Conservation (phyloP, 2,797 vertebrate genomes). For the Rhinella marina region DNA sequence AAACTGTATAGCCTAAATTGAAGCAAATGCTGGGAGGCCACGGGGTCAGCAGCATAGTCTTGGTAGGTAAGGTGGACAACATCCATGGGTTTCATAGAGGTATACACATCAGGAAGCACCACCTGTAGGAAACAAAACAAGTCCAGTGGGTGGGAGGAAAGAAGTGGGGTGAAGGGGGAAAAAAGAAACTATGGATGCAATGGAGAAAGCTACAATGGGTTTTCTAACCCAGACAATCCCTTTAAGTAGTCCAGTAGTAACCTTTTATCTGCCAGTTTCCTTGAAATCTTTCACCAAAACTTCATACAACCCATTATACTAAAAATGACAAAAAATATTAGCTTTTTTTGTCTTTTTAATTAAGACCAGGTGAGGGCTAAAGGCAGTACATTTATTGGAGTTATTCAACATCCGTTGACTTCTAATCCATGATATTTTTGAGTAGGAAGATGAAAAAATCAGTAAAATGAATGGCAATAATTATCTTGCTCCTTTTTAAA, state of each 20-base stretch:
- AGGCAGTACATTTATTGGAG: slow-evolving; percentile 71
- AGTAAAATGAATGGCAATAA: slow-evolving; percentile 67
- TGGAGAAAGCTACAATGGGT: not conserved
- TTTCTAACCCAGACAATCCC: not conserved
- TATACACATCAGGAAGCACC: not conserved
- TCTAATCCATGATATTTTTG: slow-evolving; percentile 66
- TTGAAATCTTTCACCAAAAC: slow-evolving; percentile 56
- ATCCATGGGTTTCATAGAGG: not conserved
- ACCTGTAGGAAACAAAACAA: not conserved
- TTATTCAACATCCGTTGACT: slow-evolving; percentile 63
- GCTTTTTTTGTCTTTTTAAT: slow-evolving; percentile 73
- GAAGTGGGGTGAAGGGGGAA: too few relatives aligned
- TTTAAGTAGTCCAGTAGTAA: not conserved
- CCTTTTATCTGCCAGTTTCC: not conserved
- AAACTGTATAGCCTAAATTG: too few relatives aligned
- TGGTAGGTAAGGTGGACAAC: too few relatives aligned
- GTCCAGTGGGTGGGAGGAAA: not conserved
- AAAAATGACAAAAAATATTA: slow-evolving; percentile 64
- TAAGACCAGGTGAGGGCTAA: slow-evolving; percentile 73
- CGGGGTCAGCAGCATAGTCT: too few relatives aligned
- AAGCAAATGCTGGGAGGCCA: too few relatives aligned
- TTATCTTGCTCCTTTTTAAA: slow-evolving; percentile 70
- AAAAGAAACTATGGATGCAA: too few relatives aligned
- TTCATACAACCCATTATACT: slow-evolving; percentile 72
- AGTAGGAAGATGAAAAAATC: slow-evolving; percentile 66